phyloP scores from a whole-genome alignment of 2,797 vertebrate genomes.

The Muscicapa striata region DNA sequence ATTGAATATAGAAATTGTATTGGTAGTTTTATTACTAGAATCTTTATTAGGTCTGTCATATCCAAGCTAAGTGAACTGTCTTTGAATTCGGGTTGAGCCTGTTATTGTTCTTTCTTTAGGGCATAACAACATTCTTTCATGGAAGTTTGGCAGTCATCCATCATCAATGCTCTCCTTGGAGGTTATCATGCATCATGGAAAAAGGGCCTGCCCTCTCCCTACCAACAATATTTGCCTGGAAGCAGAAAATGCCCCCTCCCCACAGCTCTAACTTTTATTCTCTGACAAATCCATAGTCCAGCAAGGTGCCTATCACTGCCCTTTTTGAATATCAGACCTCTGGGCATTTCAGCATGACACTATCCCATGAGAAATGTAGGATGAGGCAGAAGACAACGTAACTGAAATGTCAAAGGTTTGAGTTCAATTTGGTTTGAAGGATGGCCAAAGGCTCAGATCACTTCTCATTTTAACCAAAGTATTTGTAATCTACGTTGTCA shows the following conservation, averaged over 20 bases:
- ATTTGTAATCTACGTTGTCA: neutral
- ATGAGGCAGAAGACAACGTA: constrained; percentile 43
- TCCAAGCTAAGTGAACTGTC: constrained; percentile 4
- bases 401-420: constrained; percentile 69
- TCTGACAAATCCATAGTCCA: constrained; percentile 41
- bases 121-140: constrained; percentile 9
- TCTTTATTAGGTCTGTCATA: neutral
- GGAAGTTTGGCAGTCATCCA: constrained; percentile 52
- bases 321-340: constrained; percentile 57
- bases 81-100: neutral
- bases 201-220: constrained; percentile 46
- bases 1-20: neutral
- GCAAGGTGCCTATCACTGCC: constrained; percentile 50
- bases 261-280: neutral
- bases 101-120: constrained; percentile 17
- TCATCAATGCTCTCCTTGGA: constrained; percentile 35
- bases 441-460: constrained; percentile 62
- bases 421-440: constrained; percentile 62
- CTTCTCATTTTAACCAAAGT: constrained; percentile 46
- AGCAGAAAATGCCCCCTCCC: neutral
- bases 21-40: neutral
- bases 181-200: constrained; percentile 20
- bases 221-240: constrained; percentile 19
- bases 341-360: constrained; percentile 34
- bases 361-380: constrained; percentile 41